Base-by-base conservation (phyloP, 2,797 vertebrate genomes). In the Geotrypetes seraphini region DNA sequence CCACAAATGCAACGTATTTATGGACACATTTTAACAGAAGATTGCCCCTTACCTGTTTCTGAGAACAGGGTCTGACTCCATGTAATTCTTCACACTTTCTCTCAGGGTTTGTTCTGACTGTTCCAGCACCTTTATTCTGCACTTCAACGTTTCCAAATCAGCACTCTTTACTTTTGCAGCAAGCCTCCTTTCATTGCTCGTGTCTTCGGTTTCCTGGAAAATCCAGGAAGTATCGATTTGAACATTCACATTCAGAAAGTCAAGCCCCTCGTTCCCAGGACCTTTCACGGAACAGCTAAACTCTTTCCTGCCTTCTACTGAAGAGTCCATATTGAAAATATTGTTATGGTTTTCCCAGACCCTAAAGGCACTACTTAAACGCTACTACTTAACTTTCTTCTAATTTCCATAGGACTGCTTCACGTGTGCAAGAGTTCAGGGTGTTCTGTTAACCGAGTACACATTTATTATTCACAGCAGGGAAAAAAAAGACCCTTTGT, bases 11-110 rank as follows among this genome's bases (percentile, higher is more conserved):
- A n/a, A n/a, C n/a, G n/a, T n/a, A n/a, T n/a, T n/a, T n/a, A n/a
- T n/a, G n/a, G n/a, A n/a, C n/a, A n/a, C n/a, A n/a, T n/a, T n/a
- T n/a, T n/a, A n/a, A n/a, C n/a, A n/a, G n/a, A n/a, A n/a, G n/a
- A n/a, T n/a, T n/a, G n/a, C n/a, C n/a, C n/a, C 52, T 75, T 77
- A 91, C 89, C 88, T 85, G 26, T 55, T 72, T 43, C 47, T 64
- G 38, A 72, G 47, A 46, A 57, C 41, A 9, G 62, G 56, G 39
- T 79, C 63, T 5, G 66, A 50, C 21, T 44, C 56, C 33, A 50
- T 0, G 9, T n/a, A 25, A 26, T 57, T 62, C 37, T 49, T 52
- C 29, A 71, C 49, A 11, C 43, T 52, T 2, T 31, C 20, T 48
- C 43, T 30, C 24, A 66, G 35, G 17, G 40, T 63, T 50, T 43